Conservation (phyloP, 1,140 invertebrate species). For the Platorchestia sp. region DNA sequence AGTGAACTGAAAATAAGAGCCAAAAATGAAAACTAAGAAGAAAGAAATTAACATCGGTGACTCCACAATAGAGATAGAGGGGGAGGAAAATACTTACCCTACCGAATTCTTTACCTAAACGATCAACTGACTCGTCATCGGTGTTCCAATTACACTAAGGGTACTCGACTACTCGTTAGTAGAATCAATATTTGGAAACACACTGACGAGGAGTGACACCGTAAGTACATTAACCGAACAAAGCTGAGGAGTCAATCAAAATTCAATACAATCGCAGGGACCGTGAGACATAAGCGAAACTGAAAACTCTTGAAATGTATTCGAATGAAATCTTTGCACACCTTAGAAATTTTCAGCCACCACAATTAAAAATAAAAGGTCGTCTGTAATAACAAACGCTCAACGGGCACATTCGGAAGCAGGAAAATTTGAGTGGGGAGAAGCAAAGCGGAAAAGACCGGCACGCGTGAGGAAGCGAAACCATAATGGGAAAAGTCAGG, state of each 20-base stretch:
- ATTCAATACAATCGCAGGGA: no score
- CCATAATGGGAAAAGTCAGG: constrained; percentile 42
- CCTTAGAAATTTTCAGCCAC: neutral
- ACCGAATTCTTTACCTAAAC: neutral
- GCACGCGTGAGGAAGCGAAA: neutral
- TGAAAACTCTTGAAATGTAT: neutral
- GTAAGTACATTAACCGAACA: neutral
- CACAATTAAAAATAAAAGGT: neutral
- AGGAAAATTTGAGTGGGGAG: neutral
- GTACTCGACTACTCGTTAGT: no score
- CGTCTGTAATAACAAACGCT: neutral
- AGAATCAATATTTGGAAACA: neutral
- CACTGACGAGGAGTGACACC: neutral
- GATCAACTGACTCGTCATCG: neutral
- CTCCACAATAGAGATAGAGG: neutral
- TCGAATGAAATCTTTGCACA: neutral
- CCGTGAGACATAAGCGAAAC: neutral
- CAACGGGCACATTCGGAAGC: neutral
- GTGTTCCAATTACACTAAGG: neutral
- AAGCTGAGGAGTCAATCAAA: neutral
- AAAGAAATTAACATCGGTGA: neutral
- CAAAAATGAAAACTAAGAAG: neutral
- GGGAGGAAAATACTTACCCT: neutral
- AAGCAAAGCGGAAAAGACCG: neutral
- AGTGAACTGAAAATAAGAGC: neutral